Conservation (phyloP, 2,797 vertebrate genomes). For the Microhierax caerulescens region DNA sequence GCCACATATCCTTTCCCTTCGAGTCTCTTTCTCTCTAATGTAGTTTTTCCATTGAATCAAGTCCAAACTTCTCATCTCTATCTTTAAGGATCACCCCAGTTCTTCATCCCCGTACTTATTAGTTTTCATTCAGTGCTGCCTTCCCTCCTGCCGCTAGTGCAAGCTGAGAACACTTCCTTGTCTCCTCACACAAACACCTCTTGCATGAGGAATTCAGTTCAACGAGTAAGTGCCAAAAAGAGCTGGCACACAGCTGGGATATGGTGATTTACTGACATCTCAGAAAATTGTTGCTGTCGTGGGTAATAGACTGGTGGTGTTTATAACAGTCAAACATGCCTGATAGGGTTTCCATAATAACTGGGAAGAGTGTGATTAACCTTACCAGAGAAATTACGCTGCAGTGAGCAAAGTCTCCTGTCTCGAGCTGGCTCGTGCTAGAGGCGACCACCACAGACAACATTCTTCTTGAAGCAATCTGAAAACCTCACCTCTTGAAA, state of each 20-base stretch:
- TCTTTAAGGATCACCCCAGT: neutral
- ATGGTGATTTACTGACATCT: slow-evolving; percentile 27
- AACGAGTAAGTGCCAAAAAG: slow-evolving; percentile 13
- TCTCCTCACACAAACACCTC: neutral
- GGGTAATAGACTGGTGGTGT: slow-evolving; percentile 27
- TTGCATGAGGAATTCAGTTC: slow-evolving; percentile 17
- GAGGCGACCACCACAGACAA: neutral
- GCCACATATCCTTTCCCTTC: neutral
- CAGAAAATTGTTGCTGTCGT: slow-evolving; percentile 22
- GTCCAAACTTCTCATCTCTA: neutral
- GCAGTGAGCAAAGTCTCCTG: neutral
- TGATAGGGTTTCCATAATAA: slow-evolving; percentile 44
- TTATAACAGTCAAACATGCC: slow-evolving; percentile 40
- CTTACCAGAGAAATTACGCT: neutral
- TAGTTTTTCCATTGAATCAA: neutral
- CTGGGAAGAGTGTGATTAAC: slow-evolving; percentile 9
- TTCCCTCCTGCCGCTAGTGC: neutral
- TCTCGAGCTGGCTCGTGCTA: neutral
- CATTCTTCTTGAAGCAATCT: neutral
- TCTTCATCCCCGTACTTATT: neutral
- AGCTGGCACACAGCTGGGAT: slow-evolving; percentile 32
- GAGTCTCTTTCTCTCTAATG: neutral
- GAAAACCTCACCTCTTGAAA: neutral
- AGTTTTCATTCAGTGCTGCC: neutral
- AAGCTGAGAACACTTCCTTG: neutral